phyloP scores from a whole-genome alignment of 2,888 invertebrate genomes.

The Celastrina argiolus region DNA sequence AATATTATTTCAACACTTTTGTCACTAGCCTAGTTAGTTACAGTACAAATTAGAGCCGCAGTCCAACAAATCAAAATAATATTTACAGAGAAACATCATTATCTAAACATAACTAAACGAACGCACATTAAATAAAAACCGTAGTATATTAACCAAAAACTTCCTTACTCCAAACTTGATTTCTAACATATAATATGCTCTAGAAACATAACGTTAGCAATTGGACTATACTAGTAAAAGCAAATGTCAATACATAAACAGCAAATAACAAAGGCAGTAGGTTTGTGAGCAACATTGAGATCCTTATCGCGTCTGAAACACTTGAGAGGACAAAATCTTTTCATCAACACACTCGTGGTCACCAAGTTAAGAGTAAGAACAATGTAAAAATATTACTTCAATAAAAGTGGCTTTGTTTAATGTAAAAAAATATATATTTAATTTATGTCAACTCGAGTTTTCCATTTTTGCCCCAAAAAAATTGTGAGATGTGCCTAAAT shows the following conservation, averaged over 20 bases:
- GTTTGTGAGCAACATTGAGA: neutral
- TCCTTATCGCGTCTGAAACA: neutral
- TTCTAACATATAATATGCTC: conserved; percentile 22
- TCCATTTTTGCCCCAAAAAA: neutral
- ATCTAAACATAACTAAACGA: conserved; percentile 27
- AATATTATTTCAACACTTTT: conserved; percentile 73
- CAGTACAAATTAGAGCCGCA: conserved; percentile 51
- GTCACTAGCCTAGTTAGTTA: conserved; percentile 50
- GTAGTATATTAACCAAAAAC: conserved; percentile 27
- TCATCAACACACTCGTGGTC: neutral
- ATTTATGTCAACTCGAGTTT: conserved; percentile 11
- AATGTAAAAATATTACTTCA: neutral
- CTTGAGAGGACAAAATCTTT: neutral
- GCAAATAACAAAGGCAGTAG: conserved; percentile 15
- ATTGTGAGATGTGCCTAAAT: neutral
- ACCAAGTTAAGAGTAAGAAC: conserved; percentile 15
- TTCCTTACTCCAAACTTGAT: conserved; percentile 35
- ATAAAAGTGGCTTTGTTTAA: conserved; percentile 11
- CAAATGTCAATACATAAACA: conserved; percentile 22
- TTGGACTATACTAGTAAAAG: conserved; percentile 32
- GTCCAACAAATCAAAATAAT: conserved; percentile 64
- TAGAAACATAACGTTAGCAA: conserved; percentile 24
- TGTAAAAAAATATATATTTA: neutral
- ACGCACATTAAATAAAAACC: conserved; percentile 26
- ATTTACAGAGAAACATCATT: conserved; percentile 63